Base-by-base conservation (phyloP, 2,113 vertebrate species). In the Hylia prasina region DNA sequence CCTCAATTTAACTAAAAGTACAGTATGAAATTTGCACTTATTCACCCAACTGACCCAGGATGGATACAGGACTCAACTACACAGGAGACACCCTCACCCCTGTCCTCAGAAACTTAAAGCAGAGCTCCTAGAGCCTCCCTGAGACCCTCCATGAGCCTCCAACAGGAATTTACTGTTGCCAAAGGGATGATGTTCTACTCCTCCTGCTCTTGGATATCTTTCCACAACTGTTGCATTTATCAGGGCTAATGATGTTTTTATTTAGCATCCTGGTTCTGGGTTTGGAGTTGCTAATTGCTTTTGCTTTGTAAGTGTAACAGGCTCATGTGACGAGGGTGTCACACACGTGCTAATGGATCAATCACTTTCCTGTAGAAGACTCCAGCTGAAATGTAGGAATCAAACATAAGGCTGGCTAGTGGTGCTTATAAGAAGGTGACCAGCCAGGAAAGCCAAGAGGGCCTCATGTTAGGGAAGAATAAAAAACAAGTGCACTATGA, bases 21-120 rank as follows among this genome's bases (percentile, higher is more conserved):
- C 12, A 24, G 7, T 23, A 42, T 47, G 7, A 84, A 27, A 3
- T 33, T 42, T 2, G 1, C 5, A 7, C 3, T 21, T 11, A 13
- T 31, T 71, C 14, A 35, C 7, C 33, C 9, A 22, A 0, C 4
- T 45, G 31, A 35, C 24, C 8, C 24, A 20, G 5, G 39, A 31
- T 0, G n/a, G 19, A 27, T 18, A 9, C 19, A 53, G 19, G 63
- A 18, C 31, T 40, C 69, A 10, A 3, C 9, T 15, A 0, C 2
- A 0, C 6, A 33, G 40, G 28, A 37, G 22, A 15, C 6, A 24
- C 13, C 4, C 21, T 61, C 11, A 18, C 5, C 6, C 15, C 3
- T 9, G 11, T 24, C 6, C n/a, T 31, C 58, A 21, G 13, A 80
- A 53, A 48, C 1, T 11, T 4, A 51, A 54, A 88, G 30, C n/a